A percentile compares a stretch with the other conserved stretches of the same genome.
Conservation (phyloP, 2,888 invertebrate genomes). For the Caradrina clavipalpis region DNA sequence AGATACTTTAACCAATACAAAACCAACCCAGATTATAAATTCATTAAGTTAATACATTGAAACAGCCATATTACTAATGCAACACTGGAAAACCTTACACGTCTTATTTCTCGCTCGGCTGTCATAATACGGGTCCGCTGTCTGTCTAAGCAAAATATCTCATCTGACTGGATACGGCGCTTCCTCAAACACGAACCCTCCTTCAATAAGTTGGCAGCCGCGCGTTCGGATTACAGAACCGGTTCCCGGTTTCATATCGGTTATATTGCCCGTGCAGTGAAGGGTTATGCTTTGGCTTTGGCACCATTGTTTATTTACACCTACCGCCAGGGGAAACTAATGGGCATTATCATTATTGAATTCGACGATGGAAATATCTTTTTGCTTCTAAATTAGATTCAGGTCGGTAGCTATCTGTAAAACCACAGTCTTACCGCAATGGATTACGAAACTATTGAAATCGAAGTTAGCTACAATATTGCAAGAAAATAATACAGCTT, state of each 20-base stretch:
- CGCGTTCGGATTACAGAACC: conserved; percentile 61
- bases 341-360: conserved; percentile 43
- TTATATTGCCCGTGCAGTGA: conserved; percentile 42
- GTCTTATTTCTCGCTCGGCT: conserved; percentile 40
- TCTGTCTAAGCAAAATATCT: conserved; percentile 50
- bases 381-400: conserved; percentile 41
- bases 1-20: neutral
- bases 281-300: conserved; percentile 48
- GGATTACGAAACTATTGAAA: conserved; percentile 56
- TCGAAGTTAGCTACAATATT: conserved; percentile 8
- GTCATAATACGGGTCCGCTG: conserved; percentile 48
- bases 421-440: conserved; percentile 51
- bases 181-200: conserved; percentile 64
- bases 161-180: conserved; percentile 52
- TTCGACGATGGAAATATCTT: conserved; percentile 26
- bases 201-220: conserved; percentile 55
- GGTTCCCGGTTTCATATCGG: conserved; percentile 53
- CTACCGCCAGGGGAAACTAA: conserved; percentile 34
- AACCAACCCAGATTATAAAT: neutral
- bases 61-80: conserved; percentile 26
- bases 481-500: neutral
- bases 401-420: conserved; percentile 30
- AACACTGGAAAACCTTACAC: conserved; percentile 14
- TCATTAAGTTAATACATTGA: conserved; percentile 1
- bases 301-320: conserved; percentile 52